Evolutionary conservation across 2,888 invertebrate genomes (phyloP), one percentile per base, ranked within the genome.

Genomic region (Parochlus steinenii): DNA sequence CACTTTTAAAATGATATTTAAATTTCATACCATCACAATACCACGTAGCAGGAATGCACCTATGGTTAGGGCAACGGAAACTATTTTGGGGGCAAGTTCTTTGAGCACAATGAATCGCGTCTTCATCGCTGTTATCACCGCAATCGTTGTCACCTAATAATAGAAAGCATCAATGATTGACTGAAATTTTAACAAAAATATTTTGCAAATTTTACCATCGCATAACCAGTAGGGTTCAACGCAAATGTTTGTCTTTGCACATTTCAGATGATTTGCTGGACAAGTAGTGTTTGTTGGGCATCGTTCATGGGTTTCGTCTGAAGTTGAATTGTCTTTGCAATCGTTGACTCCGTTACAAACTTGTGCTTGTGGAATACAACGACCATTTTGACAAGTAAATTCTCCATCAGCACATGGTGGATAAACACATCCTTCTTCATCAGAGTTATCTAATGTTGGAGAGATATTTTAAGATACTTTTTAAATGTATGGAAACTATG

Each of bases 191-290:
- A 22, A 8, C 10, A 6, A 22, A 22, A 22, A 7, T 22, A 10
- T 22, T 20, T 22, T 5, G 52, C 93, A 92, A 48, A 92, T 90
- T 49, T 93, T 90, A 1, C 92, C 92, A 55, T 97, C 93, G 56
- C 98, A 98, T 0, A 97, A 67, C 87, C 92, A 92, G 52, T 92
- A 92, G 0, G 89, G 89, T 52, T 97, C 95, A 0, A 97, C 92
- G 53, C 97, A 97, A 44, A 93, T 89, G 49, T 90, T 92, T 0
- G 92, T 92, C 46, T 82, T 83, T 47, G 85, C 82, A 52, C 92
- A 93, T 54, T 90, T 89, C 25, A 90, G 68, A 51, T 93, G 85
- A 54, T 86, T 85, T 0, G 74, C 62, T 1, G 87, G 85, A 47
- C 93, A 95, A 0, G 89, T 92, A 1, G 80, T 79, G 51, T 87